Evolutionary conservation across 1,140 invertebrate genomes (phyloP), one percentile per base, ranked within the genome.

Genomic region (Neuroterus valhalla): DNA sequence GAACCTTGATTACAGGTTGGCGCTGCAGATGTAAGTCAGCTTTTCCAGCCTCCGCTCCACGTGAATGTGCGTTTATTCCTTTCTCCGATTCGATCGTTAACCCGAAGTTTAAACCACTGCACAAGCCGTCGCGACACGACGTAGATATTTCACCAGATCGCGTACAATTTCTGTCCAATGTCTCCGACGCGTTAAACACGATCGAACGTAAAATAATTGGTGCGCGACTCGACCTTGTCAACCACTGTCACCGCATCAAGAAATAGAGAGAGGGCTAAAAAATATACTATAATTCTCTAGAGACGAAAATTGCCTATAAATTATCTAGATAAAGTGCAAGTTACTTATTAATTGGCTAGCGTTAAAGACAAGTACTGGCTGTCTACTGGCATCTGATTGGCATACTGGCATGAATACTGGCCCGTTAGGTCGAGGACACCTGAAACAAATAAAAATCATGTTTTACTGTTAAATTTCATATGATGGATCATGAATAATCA

Each of bases 1-100:
- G 89, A 90, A 90, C 89, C 88, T 90, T 90, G 89, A 90, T 90
- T 90, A 89, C 89, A 90, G 89, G 88, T 90, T 89, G 89, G 89
- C 89, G 85, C 80, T 89, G 85, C 82, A 84, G 88, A 89, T 88
- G 88, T 90, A 90, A 90, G 85, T 90, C 89, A 88, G 88, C 85
- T 88, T 88, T 86, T 89, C 87, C 84, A 86, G 84, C 88, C 88
- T 87, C 84, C 82, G 78, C 83, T 79, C 82, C 81, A 77, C 83
- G 83, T 76, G 74, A 81, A 77, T 83, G 68, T 72, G 72, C 66
- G 67, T 44, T 21, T 77, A 68, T 74, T 81, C 76, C 78, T 80
- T 77, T 75, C 80, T 77, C 72, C 74, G 69, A 62, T 62, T 68
- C 26, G 15, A 46, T 67, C 45, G 43, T 72, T 70, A 75, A 72